phyloP scores from a whole-genome alignment of 2,888 invertebrate species.

The Dichetophora obliterata region DNA sequence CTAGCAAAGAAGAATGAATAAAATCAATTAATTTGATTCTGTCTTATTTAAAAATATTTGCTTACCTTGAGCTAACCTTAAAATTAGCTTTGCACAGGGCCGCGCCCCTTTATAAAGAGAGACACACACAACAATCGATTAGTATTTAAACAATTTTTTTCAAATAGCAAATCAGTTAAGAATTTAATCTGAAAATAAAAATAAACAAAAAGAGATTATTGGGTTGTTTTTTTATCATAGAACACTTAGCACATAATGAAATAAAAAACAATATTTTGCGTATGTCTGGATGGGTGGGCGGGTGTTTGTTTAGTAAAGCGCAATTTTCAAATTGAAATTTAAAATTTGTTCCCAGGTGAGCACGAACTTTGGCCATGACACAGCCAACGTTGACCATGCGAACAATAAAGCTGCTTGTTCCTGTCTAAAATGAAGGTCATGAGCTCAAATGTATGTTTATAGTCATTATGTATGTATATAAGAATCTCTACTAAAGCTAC shows the following conservation, averaged over 20 bases:
- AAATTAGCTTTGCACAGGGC: neutral
- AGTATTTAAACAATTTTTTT: neutral
- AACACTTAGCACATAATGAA: too few species aligned
- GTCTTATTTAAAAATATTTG: neutral
- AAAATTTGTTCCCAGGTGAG: constrained; percentile 46
- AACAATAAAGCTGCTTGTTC: neutral
- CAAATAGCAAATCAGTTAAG: neutral
- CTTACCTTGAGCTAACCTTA: neutral
- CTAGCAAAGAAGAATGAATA: too few species aligned
- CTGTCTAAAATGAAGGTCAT: constrained; percentile 12
- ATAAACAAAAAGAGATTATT: neutral
- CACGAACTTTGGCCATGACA: constrained; percentile 30
- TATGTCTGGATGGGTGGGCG: neutral
- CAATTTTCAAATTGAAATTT: neutral
- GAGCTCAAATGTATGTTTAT: neutral
- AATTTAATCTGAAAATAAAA: constrained; percentile 8
- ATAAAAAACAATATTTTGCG: too few species aligned
- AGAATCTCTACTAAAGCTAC: neutral
- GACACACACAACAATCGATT: neutral
- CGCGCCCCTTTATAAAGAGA: neutral
- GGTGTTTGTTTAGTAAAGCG: neutral
- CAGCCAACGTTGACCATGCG: constrained; percentile 10
- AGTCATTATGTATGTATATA: neutral
- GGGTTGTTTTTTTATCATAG: too few species aligned
- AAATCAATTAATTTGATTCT: too few species aligned